Evolutionary conservation across 2,113 vertebrate species (phyloP).

Genomic region (Archocentrus centrarchus): DNA sequence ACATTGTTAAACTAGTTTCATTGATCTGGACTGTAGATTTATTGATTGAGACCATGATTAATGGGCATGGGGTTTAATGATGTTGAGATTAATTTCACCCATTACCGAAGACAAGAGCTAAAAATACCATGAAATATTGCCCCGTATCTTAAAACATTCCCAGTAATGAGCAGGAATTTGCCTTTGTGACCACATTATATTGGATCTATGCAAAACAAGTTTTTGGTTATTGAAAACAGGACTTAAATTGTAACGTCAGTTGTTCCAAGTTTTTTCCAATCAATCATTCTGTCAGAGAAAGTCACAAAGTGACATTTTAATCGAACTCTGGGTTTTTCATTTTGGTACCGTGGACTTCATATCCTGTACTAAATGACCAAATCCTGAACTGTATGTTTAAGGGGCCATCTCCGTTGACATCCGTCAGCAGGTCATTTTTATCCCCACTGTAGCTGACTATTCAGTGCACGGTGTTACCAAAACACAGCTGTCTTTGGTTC

Average conservation of each 20-base stretch:
- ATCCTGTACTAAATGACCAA: conserved; percentile 14
- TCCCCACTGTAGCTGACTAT: not conserved
- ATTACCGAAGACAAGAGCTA: not conserved
- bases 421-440: conserved; percentile 10
- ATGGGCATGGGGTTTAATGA: conserved; percentile 28
- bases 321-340: conserved; percentile 29
- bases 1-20: conserved; percentile 50
- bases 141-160: not conserved
- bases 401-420: conserved; percentile 12
- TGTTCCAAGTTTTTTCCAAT: conserved; percentile 22
- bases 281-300: conserved; percentile 39
- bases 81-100: not conserved
- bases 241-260: not conserved
- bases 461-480: not conserved
- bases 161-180: not conserved
- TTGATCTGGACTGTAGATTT: conserved; percentile 50
- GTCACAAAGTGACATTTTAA: conserved; percentile 13
- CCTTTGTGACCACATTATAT: not conserved
- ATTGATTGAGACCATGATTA: conserved; percentile 59
- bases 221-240: not conserved
- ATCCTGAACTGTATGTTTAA: conserved; percentile 24
- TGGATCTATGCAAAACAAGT: not conserved
- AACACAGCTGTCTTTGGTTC: not conserved
- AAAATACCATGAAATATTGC: not conserved
- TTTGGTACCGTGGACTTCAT: conserved; percentile 16